These are phyloP conservation scores for Cyclargus thomasi DNA, from an alignment of 1,140 invertebrate genomes.

Conservation along the genomic window DNA sequence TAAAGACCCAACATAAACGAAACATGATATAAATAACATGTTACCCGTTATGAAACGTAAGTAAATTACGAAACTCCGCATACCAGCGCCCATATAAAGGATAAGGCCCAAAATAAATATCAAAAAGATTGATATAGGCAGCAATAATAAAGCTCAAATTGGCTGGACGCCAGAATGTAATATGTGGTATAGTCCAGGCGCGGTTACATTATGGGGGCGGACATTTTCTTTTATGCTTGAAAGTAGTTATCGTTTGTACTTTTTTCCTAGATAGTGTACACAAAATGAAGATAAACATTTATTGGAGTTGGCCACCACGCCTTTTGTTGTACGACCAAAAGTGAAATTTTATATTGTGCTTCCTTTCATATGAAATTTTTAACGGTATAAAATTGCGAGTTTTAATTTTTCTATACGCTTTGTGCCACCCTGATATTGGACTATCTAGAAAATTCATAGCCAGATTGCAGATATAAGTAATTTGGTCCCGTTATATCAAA, in stretches of 20 bases:
- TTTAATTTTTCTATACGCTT: background rate
- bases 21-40: background rate
- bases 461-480: too few species aligned
- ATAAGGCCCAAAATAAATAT: conserved; percentile 18
- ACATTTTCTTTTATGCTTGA: conserved; percentile 17
- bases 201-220: conserved; percentile 17
- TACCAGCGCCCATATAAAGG: conserved; percentile 3
- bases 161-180: conserved; percentile 28
- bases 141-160: conserved; percentile 33
- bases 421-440: background rate
- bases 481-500: too few species aligned
- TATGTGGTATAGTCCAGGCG: conserved; percentile 18
- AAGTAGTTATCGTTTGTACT: conserved; percentile 17
- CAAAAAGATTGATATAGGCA: conserved; percentile 27
- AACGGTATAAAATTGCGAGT: background rate
- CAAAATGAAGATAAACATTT: conserved; percentile 16
- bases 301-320: conserved; percentile 3
- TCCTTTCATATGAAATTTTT: background rate
- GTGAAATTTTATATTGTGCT: conserved; percentile 7
- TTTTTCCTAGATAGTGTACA: conserved; percentile 14
- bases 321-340: conserved; percentile 8
- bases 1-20: background rate
- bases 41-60: background rate
- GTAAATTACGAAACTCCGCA: conserved; percentile 3
- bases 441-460: background rate